phyloP scores from a whole-genome alignment of 2,797 vertebrate genomes.

The Psittacula echo region DNA sequence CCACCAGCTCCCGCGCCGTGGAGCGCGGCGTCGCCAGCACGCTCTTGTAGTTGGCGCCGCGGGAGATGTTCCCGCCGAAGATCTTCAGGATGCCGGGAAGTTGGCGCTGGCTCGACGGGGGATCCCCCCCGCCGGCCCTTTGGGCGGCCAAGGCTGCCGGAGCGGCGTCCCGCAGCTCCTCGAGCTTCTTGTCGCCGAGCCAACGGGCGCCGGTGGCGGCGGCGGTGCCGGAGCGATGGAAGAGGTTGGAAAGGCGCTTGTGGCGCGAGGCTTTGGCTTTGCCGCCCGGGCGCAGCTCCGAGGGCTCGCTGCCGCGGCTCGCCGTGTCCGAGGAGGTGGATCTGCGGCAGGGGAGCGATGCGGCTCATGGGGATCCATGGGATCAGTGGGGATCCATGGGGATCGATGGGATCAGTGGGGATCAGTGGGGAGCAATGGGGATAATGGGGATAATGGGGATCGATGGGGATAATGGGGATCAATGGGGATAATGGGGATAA shows the following conservation, averaged over 20 bases:
- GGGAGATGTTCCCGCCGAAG: conserved; percentile 75
- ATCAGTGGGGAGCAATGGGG: too few relatives aligned
- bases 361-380: too few relatives aligned
- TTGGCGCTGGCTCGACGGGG: conserved; percentile 33
- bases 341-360: not conserved
- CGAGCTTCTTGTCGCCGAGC: conserved; percentile 77
- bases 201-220: conserved; percentile 68
- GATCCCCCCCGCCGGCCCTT: not conserved
- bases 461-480: too few relatives aligned
- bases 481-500: too few relatives aligned
- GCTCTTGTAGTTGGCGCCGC: conserved; percentile 80
- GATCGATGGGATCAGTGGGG: too few relatives aligned
- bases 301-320: conserved; percentile 74
- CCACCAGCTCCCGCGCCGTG: conserved; percentile 75
- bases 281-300: conserved; percentile 79
- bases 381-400: too few relatives aligned
- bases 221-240: conserved; percentile 79
- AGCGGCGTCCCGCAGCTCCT: conserved; percentile 35
- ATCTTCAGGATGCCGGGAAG: conserved; percentile 77
- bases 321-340: conserved; percentile 68
- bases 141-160: not conserved
- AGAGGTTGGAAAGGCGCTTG: conserved; percentile 91
- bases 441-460: too few relatives aligned
- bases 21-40: conserved; percentile 76
- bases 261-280: conserved; percentile 80